Evolutionary conservation across 2,797 vertebrate genomes (phyloP), one percentile per base, ranked within the genome.

Genomic region (Danio aesculapii): DNA sequence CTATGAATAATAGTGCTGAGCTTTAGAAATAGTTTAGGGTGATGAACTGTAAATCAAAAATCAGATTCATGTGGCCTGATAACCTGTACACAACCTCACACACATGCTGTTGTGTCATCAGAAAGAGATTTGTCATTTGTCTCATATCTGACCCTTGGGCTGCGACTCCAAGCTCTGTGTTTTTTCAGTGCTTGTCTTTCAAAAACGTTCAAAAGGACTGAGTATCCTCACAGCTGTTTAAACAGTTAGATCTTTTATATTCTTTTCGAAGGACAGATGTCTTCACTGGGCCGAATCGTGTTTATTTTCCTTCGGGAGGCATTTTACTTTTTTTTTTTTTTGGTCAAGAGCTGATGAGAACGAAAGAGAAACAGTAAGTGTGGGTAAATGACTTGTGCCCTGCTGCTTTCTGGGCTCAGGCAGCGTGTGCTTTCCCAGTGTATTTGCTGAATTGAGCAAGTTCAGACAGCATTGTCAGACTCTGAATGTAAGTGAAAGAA

Each of bases 281-380:
- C 93, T 93, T 93, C 90, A 90, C 87, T 90, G 90, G 91, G 93
- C 90, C 91, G 90, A 92, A 88, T 91, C 92, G 41, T 93, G 93
- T 92, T 95, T 93, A 91, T 93, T 95, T 94, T 93, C 92, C 92
- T 94, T 90, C 30, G 89, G 92, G 92, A 95, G 92, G 93, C 86
- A 90, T 90, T 92, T 92, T 88, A 90, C 84, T 83, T 89, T 30
- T 66, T 88, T 69, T 68, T 89, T 63, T 83, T 88, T 69, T 89
- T 89, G 84, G 84, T 75, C 79, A 14, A 85, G 88, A 84, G 83
- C 72, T 82, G 68, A 82, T 77, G 83, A 80, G 83, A 82, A 71
- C 44, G 77, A 68, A 75, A 82, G 75, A 70, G 57, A 74, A 75
- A 75, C 69, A 64, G 75, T 52, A 70, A 77, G 58, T 75, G 19